Evolutionary conservation across 2,888 invertebrate species (phyloP).

Genomic region (Pantelozetes paolii): DNA sequence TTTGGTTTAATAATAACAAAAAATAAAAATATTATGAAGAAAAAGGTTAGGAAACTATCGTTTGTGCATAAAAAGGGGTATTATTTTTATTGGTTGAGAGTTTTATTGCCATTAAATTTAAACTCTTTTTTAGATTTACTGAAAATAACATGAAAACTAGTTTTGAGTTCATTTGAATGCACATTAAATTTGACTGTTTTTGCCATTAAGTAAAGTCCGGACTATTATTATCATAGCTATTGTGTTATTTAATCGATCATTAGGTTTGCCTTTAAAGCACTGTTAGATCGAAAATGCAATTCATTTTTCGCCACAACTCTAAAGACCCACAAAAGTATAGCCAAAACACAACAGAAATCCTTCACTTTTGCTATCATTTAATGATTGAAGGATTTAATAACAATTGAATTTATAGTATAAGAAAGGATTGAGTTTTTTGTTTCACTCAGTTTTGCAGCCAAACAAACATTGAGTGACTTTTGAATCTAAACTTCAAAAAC

Average conservation of each 20-base stretch:
- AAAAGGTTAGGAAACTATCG: background rate
- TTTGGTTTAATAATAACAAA: too few relatives aligned
- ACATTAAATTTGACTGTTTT: background rate
- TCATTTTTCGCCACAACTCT: too few relatives aligned
- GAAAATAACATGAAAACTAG: background rate
- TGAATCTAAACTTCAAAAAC: too few relatives aligned
- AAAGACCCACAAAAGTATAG: too few relatives aligned
- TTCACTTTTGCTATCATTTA: too few relatives aligned
- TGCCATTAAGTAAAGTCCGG: background rate
- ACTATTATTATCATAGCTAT: background rate
- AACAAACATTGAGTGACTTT: too few relatives aligned
- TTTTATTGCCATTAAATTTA: background rate
- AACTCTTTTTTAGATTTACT: conserved; percentile 6
- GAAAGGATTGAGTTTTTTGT: too few relatives aligned
- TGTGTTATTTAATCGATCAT: background rate
- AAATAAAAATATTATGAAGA: background rate
- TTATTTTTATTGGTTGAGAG: background rate
- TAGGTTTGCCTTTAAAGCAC: background rate
- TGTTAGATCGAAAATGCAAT: background rate
- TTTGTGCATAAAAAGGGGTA: background rate
- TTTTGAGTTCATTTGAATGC: background rate
- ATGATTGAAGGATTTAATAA: too few relatives aligned
- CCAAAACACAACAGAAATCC: too few relatives aligned
- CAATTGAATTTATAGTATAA: too few relatives aligned
- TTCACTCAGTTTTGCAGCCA: too few relatives aligned